phyloP scores from a whole-genome alignment of 2,797 vertebrate genomes.

The Mycteria americana region DNA sequence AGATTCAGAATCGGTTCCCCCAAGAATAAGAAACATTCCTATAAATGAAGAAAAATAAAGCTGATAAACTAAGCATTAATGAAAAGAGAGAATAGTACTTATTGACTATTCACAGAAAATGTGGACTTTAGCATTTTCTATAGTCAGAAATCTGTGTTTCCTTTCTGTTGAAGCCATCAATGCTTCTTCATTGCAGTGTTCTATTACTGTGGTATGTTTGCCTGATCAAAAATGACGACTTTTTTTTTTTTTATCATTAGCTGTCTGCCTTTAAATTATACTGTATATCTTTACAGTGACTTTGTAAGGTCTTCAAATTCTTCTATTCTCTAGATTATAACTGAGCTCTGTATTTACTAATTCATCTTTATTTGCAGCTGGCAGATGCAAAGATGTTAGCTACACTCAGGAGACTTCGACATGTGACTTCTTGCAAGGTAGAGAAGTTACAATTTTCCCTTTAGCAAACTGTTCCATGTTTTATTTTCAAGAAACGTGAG shows the following conservation, averaged over 20 bases:
- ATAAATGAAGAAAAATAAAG: background rate
- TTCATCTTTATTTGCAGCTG: constrained; percentile 36
- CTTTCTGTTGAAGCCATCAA: background rate
- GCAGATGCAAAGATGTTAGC: constrained; percentile 10
- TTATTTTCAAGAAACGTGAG: background rate
- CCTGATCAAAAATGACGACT: background rate
- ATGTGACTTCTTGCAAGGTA: constrained; percentile 20
- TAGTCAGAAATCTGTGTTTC: background rate
- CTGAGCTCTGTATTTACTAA: background rate
- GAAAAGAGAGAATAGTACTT: background rate
- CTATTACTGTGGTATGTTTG: background rate
- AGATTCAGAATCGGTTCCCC: background rate
- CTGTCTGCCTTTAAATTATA: background rate
- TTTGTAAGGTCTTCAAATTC: background rate
- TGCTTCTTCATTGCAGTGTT: background rate
- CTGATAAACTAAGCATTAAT: background rate
- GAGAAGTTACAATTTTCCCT: background rate
- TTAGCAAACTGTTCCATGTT: background rate
- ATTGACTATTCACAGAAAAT: background rate
- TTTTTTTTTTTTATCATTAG: background rate
- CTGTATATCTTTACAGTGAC: background rate
- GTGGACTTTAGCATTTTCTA: background rate
- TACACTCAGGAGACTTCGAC: background rate
- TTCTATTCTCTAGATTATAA: background rate
- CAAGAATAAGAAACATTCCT: background rate